A percentile compares a stretch with the other conserved stretches of the same genome.
These are phyloP conservation scores for Pachyramphus minor DNA, from an alignment of 2,113 vertebrate species.

Conservation along the genomic window DNA sequence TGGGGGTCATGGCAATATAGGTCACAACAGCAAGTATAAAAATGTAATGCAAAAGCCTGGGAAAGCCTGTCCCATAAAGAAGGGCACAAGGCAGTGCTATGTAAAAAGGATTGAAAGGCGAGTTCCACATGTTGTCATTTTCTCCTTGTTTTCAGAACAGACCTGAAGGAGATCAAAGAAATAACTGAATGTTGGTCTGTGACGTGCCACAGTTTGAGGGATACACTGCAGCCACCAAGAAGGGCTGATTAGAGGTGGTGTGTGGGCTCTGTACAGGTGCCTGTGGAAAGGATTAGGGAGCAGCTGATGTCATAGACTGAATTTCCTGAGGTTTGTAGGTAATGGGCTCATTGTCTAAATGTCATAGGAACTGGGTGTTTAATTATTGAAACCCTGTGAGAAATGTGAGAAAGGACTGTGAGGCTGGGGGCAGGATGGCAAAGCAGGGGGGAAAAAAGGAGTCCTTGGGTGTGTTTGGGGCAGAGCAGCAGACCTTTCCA, in stretches of 20 bases:
- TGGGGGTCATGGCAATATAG: not conserved
- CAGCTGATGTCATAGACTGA: not conserved
- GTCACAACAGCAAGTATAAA: not conserved
- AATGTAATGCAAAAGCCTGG: not conserved
- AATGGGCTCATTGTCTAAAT: not conserved
- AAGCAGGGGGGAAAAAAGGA: not conserved
- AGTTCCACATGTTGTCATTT: not conserved
- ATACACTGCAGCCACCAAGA: not conserved
- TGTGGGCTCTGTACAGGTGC: not conserved
- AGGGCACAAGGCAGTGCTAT: not conserved
- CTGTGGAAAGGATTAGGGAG: not conserved
- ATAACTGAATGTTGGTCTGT: rapidly evolving
- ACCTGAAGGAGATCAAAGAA: not conserved
- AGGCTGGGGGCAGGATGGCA: not conserved
- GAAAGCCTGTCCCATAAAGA: not conserved
- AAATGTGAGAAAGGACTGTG: not conserved
- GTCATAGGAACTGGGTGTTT: not conserved
- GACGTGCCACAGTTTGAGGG: not conserved
- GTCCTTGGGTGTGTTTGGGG: not conserved
- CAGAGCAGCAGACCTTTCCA: not conserved
- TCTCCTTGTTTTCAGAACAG: not conserved
- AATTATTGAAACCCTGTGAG: not conserved
- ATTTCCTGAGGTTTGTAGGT: not conserved
- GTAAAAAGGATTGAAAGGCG: not conserved
- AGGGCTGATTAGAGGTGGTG: not conserved